Conservation (phyloP, 2,888 invertebrate species). For the Ormia ochracea region DNA sequence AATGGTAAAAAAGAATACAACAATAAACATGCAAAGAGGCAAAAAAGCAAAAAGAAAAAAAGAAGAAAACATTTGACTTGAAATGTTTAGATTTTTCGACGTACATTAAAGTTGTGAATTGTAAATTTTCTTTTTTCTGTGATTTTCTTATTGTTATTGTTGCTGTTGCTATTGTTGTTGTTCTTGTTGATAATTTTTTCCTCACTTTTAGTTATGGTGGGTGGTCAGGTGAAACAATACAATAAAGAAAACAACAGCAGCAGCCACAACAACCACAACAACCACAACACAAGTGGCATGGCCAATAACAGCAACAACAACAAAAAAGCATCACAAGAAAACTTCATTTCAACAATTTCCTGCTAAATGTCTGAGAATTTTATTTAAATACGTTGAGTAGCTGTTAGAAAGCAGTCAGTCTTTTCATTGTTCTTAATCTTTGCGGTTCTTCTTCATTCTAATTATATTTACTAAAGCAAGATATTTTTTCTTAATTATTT, state of each 20-base stretch:
- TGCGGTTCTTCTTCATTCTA: constrained; percentile 60
- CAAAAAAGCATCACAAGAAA: constrained; percentile 47
- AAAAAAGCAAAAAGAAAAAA: neutral
- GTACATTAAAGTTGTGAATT: constrained; percentile 55
- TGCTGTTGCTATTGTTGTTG: constrained; percentile 10
- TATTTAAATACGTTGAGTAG: constrained; percentile 73
- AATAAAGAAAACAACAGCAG: constrained; percentile 32
- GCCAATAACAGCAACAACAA: constrained; percentile 29
- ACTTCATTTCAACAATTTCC: constrained; percentile 63
- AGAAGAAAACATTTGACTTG: constrained; percentile 49
- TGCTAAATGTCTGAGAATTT: constrained; percentile 71
- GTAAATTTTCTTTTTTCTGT: constrained; percentile 44
- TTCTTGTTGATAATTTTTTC: constrained; percentile 49
- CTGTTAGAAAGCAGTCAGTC: constrained; percentile 72
- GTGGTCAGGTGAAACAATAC: constrained; percentile 75
- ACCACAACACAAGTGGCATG: constrained; percentile 64
- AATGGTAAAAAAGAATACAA: constrained; percentile 15
- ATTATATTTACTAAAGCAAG: neutral
- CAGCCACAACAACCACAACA: constrained; percentile 46
- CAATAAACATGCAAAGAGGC: neutral
- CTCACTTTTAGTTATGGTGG: constrained; percentile 69
- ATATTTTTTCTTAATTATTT: neutral
- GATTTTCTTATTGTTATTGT: constrained; percentile 18
- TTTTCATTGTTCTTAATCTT: constrained; percentile 72
- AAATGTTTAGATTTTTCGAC: constrained; percentile 55